A percentile compares a stretch with the other conserved stretches of the same genome.
Evolutionary conservation across 2,113 vertebrate species (phyloP).

Genomic region (Procavia capensis): DNA sequence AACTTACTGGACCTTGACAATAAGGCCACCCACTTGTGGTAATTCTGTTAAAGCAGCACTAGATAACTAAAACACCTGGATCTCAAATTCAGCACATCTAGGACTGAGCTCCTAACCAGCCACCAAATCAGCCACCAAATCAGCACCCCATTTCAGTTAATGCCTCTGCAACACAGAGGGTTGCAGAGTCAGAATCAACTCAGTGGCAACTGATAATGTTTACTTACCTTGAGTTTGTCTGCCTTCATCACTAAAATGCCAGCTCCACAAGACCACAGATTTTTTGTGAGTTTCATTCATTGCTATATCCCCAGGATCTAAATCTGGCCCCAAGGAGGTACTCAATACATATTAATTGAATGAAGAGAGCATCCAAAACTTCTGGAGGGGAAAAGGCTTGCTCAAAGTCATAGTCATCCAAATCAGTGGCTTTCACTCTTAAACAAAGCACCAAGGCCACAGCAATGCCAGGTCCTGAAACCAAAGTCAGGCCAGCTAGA

Average conservation of each 20-base stretch:
- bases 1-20: too few relatives aligned
- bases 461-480: background rate
- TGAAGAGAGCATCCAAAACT: background rate
- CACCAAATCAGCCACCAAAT: too few relatives aligned
- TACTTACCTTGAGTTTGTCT: background rate
- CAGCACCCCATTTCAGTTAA: background rate
- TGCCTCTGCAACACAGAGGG: background rate
- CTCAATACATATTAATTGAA: background rate
- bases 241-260: background rate
- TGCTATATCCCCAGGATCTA: background rate
- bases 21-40: too few relatives aligned
- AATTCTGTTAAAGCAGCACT: too few relatives aligned
- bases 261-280: background rate
- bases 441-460: background rate
- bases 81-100: background rate
- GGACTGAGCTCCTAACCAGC: background rate
- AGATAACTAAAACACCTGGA: too few relatives aligned
- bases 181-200: background rate
- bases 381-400: background rate
- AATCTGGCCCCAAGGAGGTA: background rate
- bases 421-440: background rate
- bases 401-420: background rate
- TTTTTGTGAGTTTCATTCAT: background rate
- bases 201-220: background rate
- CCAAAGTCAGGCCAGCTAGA: background rate